Conservation (phyloP, 2,888 invertebrate genomes). For the Malacosoma neustria region DNA sequence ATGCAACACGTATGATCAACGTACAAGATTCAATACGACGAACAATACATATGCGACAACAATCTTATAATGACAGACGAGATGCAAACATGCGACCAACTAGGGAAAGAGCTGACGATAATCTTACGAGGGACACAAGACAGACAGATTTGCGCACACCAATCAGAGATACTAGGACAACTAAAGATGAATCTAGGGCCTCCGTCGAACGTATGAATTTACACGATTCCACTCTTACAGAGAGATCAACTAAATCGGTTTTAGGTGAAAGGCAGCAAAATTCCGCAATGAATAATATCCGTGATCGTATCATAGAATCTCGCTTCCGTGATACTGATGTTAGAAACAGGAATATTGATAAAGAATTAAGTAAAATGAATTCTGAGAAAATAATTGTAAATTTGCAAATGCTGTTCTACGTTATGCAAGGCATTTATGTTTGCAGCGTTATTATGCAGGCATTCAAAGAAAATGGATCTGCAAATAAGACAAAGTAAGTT, state of each 20-base stretch:
- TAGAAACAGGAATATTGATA: conserved; percentile 11
- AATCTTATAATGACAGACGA: background rate
- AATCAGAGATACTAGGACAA: background rate
- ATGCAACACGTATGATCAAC: background rate
- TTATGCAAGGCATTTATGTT: conserved; percentile 47
- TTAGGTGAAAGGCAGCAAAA: background rate
- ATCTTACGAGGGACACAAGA: background rate
- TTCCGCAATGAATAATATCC: background rate
- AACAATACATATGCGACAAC: background rate
- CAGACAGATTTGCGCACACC: background rate
- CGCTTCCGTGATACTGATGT: conserved; percentile 13
- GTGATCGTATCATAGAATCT: conserved; percentile 13
- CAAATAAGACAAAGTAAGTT: conserved; percentile 23
- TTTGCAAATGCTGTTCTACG: conserved; percentile 49
- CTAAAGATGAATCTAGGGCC: background rate
- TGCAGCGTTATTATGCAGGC: conserved; percentile 37
- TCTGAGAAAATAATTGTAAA: conserved; percentile 15
- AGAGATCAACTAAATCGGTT: background rate
- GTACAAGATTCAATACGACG: background rate
- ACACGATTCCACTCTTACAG: conserved; percentile 1
- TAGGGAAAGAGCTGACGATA: conserved; percentile 5
- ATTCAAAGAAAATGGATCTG: conserved; percentile 21
- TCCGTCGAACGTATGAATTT: conserved; percentile 6
- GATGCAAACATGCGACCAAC: background rate
- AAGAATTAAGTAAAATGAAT: conserved; percentile 8